Evolutionary conservation across 2,888 invertebrate genomes (phyloP), one percentile per base, ranked within the genome.

Genomic region (Fragum fragum): DNA sequence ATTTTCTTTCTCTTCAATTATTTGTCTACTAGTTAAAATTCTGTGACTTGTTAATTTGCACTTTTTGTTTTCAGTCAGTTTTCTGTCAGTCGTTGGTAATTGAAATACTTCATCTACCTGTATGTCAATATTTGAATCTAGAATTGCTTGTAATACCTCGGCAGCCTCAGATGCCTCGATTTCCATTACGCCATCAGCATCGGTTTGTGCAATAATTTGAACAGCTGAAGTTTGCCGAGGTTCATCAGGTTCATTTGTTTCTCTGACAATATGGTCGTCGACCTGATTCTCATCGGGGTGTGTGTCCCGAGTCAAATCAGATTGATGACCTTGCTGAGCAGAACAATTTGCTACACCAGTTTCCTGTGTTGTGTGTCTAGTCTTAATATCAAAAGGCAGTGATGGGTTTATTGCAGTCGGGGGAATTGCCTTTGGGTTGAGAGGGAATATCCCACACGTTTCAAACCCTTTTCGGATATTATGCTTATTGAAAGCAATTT

Each of bases 401-500:
- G n/a, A n/a, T n/a, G n/a, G n/a, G n/a, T n/a, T n/a, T n/a, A n/a
- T n/a, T n/a, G n/a, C n/a, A n/a, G n/a, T n/a, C n/a, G n/a, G n/a
- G n/a, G n/a, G n/a, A n/a, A n/a, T n/a, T n/a, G n/a, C n/a, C n/a
- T n/a, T n/a, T n/a, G n/a, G n/a, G n/a, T n/a, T n/a, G n/a, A n/a
- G n/a, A 5, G 55, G 69, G 39, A 53, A 57, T 9, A 79, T 73
- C 0, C 79, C 68, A 69, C 79, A 73, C 0, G 63, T 23, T 18
- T 55, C 39, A 29, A 73, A 78, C 16, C 78, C 73, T 42, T 68
- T 78, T 7, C 26, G 52, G 2, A 78, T 69, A 36, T 78, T 78
- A 18, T 68, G 39, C 26, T 26, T 53, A 29, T 11, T 73, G 7
- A 78, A 55, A 14, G 77, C 21, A 21, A n/a, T 73, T 14, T 70